These are phyloP conservation scores for Malachius bipustulatus DNA, from an alignment of 2,888 invertebrate genomes.

Conservation along the genomic window DNA sequence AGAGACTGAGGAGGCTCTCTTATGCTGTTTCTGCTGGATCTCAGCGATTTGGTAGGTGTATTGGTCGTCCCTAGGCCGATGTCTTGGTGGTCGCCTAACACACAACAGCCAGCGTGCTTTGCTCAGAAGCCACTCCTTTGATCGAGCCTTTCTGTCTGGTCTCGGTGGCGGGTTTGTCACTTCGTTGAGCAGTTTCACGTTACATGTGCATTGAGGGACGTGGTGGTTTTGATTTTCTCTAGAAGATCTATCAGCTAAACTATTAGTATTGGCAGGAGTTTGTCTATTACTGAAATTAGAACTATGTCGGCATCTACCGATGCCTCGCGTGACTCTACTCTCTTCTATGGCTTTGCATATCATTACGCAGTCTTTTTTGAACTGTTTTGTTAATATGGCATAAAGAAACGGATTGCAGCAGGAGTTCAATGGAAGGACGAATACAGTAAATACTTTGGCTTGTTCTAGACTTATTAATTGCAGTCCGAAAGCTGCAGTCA, in stretches of 20 bases:
- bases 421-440: conserved; percentile 89
- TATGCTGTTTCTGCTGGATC: conserved; percentile 62
- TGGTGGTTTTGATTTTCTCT: conserved; percentile 54
- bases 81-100: conserved; percentile 30
- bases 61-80: conserved; percentile 46
- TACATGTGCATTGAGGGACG: conserved; percentile 47
- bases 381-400: conserved; percentile 94
- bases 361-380: conserved; percentile 92
- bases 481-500: conserved; percentile 85
- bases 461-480: conserved; percentile 87
- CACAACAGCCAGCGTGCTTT: conserved; percentile 42
- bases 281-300: conserved; percentile 80
- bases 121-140: conserved; percentile 35
- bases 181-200: conserved; percentile 43
- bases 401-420: conserved; percentile 98
- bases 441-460: conserved; percentile 93
- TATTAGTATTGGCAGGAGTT: conserved; percentile 78
- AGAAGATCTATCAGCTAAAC: conserved; percentile 66
- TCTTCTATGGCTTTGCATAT: conserved; percentile 95
- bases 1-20: conserved; percentile 70
- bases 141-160: conserved; percentile 18
- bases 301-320: conserved; percentile 74
- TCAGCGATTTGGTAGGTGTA: conserved; percentile 67
- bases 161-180: conserved; percentile 33
- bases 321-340: conserved; percentile 77